Percentiles rank a stretch among this genome's conserved stretches.
Conservation (phyloP, 2,797 vertebrate genomes). For the Adrianichthys oophorus region DNA sequence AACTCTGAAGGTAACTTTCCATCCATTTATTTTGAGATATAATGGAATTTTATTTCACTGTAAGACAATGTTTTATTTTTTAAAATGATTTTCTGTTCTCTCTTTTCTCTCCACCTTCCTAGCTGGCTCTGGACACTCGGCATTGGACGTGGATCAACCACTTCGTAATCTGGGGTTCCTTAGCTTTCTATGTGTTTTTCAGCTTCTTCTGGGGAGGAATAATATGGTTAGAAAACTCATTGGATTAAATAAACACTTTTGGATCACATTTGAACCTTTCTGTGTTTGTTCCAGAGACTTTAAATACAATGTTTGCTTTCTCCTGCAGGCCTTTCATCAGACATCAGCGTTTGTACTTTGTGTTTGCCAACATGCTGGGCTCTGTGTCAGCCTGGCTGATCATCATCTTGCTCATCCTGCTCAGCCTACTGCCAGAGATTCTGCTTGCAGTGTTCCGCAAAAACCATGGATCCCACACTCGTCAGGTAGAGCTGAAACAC, state of each 20-base stretch:
- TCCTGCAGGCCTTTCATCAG: slow-evolving; percentile 91
- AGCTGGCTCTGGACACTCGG: slow-evolving; percentile 95
- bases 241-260: neutral
- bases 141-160: slow-evolving; percentile 99
- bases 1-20: slow-evolving; percentile 88
- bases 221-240: slow-evolving; percentile 85
- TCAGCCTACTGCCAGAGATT: slow-evolving; percentile 95
- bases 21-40: too few relatives aligned
- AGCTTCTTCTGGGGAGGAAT: slow-evolving; percentile 99
- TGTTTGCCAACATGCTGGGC: slow-evolving; percentile 96
- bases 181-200: slow-evolving; percentile 97
- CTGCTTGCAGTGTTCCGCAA: slow-evolving; percentile 86
- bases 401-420: slow-evolving; percentile 92
- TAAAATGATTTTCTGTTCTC: neutral
- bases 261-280: neutral
- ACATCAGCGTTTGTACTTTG: slow-evolving; percentile 96
- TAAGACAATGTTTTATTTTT: too few relatives aligned
- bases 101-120: slow-evolving; percentile 14
- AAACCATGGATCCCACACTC: slow-evolving; percentile 76
- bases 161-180: slow-evolving; percentile 97
- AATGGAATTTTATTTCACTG: too few relatives aligned
- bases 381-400: slow-evolving; percentile 92
- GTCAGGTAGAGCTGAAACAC: slow-evolving; percentile 80
- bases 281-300: slow-evolving; percentile 2
- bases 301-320: slow-evolving; percentile 20